These are phyloP conservation scores for Urocyon cinereoargenteus DNA, from an alignment of 2,797 vertebrate species.

Conservation along the genomic window DNA sequence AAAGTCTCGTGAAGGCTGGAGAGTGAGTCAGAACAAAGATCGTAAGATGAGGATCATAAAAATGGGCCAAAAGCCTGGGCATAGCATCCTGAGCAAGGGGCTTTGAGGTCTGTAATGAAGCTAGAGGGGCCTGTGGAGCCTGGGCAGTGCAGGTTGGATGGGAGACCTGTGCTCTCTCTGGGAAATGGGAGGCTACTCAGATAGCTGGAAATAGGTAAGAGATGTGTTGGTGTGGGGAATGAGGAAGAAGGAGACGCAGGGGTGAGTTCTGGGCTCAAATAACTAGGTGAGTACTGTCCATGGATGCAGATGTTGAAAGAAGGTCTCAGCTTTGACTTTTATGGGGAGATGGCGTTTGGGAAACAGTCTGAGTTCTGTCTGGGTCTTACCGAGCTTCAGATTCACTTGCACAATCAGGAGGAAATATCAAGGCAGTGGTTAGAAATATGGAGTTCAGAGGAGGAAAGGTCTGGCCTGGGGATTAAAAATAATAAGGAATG, in stretches of 20 bases:
- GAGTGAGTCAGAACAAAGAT: background rate
- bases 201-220: background rate
- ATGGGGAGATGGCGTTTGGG: background rate
- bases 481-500: background rate
- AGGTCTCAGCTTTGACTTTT: background rate
- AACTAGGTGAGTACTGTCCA: accelerated
- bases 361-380: background rate
- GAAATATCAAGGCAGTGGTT: background rate
- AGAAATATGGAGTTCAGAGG: background rate
- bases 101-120: background rate
- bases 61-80: background rate
- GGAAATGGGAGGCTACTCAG: no score
- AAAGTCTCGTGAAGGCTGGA: background rate
- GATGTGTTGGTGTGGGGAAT: background rate
- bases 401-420: background rate
- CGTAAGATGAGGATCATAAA: no score
- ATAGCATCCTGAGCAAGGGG: background rate
- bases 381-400: background rate
- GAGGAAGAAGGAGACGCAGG: background rate
- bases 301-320: background rate
- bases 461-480: background rate
- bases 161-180: background rate
- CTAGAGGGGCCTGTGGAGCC: background rate
- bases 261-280: background rate
- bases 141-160: background rate